Evolutionary conservation across 2,113 vertebrate genomes (phyloP).

Genomic region (Puntigrus tetrazona): DNA sequence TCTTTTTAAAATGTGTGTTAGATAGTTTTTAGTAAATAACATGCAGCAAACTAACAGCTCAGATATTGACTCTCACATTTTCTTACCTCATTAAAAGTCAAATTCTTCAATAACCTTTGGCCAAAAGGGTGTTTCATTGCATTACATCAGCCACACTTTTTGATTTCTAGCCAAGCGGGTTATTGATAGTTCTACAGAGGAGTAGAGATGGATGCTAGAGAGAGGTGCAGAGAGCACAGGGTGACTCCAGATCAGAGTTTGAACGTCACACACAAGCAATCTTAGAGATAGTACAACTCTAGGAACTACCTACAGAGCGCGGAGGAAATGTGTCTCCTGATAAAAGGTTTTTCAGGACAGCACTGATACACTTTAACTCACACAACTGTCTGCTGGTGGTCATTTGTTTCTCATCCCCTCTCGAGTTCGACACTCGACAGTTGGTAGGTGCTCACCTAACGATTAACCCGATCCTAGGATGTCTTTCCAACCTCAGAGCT

Average conservation of each 20-base stretch:
- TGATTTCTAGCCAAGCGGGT: constrained; percentile 36
- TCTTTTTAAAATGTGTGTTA: not conserved
- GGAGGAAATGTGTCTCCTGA: constrained; percentile 40
- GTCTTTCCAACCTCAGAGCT: constrained; percentile 7
- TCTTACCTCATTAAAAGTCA: constrained; percentile 11
- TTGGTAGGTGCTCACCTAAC: not conserved
- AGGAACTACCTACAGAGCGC: constrained; percentile 3
- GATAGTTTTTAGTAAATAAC: not conserved
- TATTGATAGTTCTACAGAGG: constrained; percentile 41
- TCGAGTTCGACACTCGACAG: constrained; percentile 1
- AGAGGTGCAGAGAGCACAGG: constrained; percentile 23
- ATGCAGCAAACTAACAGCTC: not conserved
- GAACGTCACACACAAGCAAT: constrained; percentile 26
- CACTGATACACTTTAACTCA: not conserved
- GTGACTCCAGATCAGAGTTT: constrained; percentile 36
- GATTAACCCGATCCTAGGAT: not conserved
- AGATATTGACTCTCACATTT: not conserved
- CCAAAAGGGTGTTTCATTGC: constrained; percentile 25
- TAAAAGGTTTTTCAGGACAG: constrained; percentile 31
- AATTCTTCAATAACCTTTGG: constrained; percentile 22
- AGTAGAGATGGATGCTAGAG: constrained; percentile 28
- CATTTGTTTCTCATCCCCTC: not conserved
- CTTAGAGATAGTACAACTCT: constrained; percentile 33
- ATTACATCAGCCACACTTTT: constrained; percentile 27
- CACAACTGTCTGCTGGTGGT: constrained; percentile 18